These are phyloP conservation scores for Macropus fuliginosus DNA, from an alignment of 2,797 vertebrate genomes.

Conservation along the genomic window DNA sequence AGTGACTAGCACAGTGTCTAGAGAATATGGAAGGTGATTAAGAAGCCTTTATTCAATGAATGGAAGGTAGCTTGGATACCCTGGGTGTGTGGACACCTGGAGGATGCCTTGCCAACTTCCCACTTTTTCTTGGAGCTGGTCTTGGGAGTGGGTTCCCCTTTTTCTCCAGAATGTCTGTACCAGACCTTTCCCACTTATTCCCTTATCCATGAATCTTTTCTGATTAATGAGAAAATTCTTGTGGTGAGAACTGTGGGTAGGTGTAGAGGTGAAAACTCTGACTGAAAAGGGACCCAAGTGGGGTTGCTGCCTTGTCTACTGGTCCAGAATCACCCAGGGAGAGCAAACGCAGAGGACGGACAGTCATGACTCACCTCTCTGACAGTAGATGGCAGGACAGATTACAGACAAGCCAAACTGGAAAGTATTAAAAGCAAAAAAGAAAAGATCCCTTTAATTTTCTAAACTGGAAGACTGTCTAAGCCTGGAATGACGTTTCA, in stretches of 20 bases:
- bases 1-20: neutral
- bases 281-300: neutral
- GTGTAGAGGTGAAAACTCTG: neutral
- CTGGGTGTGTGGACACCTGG: neutral
- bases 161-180: neutral
- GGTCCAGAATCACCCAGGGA: neutral
- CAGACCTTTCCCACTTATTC: neutral
- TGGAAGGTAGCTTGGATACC: neutral
- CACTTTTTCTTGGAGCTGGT: neutral
- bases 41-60: neutral
- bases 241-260: neutral
- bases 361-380: neutral
- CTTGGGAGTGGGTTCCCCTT: neutral
- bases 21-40: neutral
- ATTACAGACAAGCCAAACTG: neutral
- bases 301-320: neutral
- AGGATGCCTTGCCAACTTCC: neutral
- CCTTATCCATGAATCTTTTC: neutral
- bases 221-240: neutral
- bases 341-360: neutral
- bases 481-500: neutral
- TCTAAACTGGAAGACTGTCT: no score
- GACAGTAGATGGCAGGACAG: neutral
- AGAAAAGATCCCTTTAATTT: neutral
- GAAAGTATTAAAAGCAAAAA: neutral